Conservation (phyloP, 1,140 invertebrate genomes). For the Oryctes rhinoceros region DNA sequence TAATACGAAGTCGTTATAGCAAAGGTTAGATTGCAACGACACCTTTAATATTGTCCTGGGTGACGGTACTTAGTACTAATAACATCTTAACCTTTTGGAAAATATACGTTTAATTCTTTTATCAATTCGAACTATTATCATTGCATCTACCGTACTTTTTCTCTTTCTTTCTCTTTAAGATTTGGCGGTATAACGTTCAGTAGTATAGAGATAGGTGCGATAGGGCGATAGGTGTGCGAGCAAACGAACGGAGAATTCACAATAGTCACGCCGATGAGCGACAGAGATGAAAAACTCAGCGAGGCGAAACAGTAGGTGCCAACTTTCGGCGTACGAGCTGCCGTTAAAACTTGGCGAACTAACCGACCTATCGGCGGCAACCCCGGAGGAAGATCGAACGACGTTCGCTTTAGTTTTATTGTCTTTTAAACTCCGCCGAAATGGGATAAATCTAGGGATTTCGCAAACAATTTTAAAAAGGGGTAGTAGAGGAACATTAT, state of each 20-base stretch:
- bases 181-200: neutral
- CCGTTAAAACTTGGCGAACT: conserved; percentile 18
- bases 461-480: conserved; percentile 3
- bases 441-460: neutral
- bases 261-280: neutral
- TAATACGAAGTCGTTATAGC: too few relatives aligned
- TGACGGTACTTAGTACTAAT: too few relatives aligned
- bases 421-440: neutral
- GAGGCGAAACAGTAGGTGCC: neutral
- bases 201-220: neutral
- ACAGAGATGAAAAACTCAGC: neutral
- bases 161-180: neutral
- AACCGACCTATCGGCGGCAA: conserved; percentile 16
- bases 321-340: neutral
- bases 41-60: too few relatives aligned
- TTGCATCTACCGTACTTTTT: too few relatives aligned
- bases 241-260: neutral
- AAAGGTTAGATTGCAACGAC: too few relatives aligned
- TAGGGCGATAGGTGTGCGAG: neutral
- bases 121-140: too few relatives aligned
- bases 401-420: conserved; percentile 7
- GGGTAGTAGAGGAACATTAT: neutral
- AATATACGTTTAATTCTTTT: too few relatives aligned
- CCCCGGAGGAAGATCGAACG: neutral
- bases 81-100: too few relatives aligned